Percentiles rank a stretch among this genome's conserved stretches.
Evolutionary conservation across 2,888 invertebrate species (phyloP).

Genomic region (Drosophila imparisetae): DNA sequence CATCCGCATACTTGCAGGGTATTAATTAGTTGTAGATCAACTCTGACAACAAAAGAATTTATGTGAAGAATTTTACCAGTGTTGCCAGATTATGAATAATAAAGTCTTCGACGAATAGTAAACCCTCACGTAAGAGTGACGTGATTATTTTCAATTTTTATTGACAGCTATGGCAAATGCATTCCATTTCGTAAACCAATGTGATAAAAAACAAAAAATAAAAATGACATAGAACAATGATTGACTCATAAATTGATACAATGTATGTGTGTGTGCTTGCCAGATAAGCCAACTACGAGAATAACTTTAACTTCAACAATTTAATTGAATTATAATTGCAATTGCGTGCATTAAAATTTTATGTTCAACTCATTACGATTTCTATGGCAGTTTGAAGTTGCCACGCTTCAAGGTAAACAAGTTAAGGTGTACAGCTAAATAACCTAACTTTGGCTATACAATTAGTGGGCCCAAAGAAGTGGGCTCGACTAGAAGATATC

Average conservation of each 20-base stretch:
- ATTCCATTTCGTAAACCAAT: constrained; percentile 2
- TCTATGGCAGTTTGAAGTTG: constrained; percentile 6
- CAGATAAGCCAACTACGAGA: constrained; percentile 42
- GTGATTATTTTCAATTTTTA: background rate
- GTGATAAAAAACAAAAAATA: constrained; percentile 17
- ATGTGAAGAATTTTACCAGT: background rate
- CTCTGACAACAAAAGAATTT: background rate
- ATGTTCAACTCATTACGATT: constrained; percentile 13
- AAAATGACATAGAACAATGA: background rate
- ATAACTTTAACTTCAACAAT: constrained; percentile 4
- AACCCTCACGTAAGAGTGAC: background rate
- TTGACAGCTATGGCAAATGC: background rate
- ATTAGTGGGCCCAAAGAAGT: background rate
- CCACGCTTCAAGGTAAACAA: constrained; percentile 52
- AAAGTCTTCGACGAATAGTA: background rate
- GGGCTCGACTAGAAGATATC: background rate
- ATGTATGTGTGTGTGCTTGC: constrained; percentile 7
- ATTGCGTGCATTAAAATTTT: constrained; percentile 5
- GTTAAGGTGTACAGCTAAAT: constrained; percentile 34
- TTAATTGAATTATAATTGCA: constrained; percentile 2
- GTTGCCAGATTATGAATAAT: background rate
- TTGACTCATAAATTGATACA: constrained; percentile 23
- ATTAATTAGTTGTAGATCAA: background rate
- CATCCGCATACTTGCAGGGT: background rate
- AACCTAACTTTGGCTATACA: constrained; percentile 9